Base-by-base conservation (phyloP, 2,888 invertebrate genomes). In the Lymantria dispar region DNA sequence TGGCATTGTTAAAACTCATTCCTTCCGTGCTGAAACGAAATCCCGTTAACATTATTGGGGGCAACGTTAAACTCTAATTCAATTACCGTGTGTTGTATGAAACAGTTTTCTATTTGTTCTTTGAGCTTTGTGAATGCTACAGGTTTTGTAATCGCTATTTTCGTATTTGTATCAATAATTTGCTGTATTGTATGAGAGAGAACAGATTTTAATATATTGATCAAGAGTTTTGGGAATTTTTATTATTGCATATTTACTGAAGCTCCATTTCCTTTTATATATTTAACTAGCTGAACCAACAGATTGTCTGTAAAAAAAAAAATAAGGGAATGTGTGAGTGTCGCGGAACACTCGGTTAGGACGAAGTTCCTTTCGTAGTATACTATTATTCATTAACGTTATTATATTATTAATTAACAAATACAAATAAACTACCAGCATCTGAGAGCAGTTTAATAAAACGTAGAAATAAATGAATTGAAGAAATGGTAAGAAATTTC, bases 41-140 rank as follows among this genome's bases (percentile, higher is more conserved):
- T 83, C 83, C 82, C 73, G 78, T 83, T 83, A 84, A 64, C 65
- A 70, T 70, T 80, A 85, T 83, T 78, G 80, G 75, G 83, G 81
- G 74, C 83, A 77, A 67, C 72, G 76, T 76, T 76, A 73, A 77
- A 76, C 77, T 73, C 76, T 85, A 85, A 86, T 85, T 83, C 68
- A 85, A 86, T 86, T 85, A 85, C 63, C 72, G 69, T 62, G 65
- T 72, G 56, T 55, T 58, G 60, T 67, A 70, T 74, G 73, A 70
- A 72, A 70, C 62, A 58, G 61, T 68, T n/a, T 64, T 64, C 65
- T 69, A 57, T 70, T 64, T 65, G 66, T 61, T 62, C 13, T 50
- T 22, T 58, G 64, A 74, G 69, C 72, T 78, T 74, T 74, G 65
- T 74, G 68, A 13, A 40, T 13, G 40, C 29, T 39, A 45, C 43